Evolutionary conservation across 1,140 invertebrate genomes (phyloP).

Genomic region (Anastrepha ludens): DNA sequence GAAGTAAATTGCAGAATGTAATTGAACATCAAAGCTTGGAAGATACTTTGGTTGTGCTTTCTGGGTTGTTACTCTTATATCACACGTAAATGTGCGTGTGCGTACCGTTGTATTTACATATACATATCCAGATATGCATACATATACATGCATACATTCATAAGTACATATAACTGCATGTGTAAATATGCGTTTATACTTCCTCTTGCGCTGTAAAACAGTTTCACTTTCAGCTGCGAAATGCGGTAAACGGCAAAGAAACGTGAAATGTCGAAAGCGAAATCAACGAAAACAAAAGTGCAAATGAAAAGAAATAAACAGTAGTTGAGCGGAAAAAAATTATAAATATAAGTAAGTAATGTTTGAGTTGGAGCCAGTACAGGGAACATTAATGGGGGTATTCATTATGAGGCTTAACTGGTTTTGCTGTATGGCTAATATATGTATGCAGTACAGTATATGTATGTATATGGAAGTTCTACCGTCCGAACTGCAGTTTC

Average conservation of each 20-base stretch:
- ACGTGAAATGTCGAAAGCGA: slow-evolving; percentile 49
- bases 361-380: slow-evolving; percentile 23
- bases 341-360: slow-evolving; percentile 2
- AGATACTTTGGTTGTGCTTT: too few species aligned
- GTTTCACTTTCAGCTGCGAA: slow-evolving; percentile 38
- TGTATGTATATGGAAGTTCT: background rate
- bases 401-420: background rate
- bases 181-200: slow-evolving; percentile 18
- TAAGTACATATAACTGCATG: background rate
- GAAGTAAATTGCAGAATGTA: too few species aligned
- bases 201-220: slow-evolving; percentile 38
- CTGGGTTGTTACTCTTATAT: slow-evolving; percentile 28
- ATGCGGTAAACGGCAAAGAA: slow-evolving; percentile 16
- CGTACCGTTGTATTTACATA: background rate
- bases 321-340: slow-evolving; percentile 25
- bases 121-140: too few species aligned
- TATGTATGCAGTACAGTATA: background rate
- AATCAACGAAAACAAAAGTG: slow-evolving; percentile 45
- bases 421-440: background rate
- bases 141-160: background rate
- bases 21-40: too few species aligned
- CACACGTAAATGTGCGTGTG: slow-evolving; percentile 11
- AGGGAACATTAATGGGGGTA: background rate
- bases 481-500: too few species aligned
- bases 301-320: background rate